Base-by-base conservation (phyloP, 2,797 vertebrate species). In the Halcyon badia region DNA sequence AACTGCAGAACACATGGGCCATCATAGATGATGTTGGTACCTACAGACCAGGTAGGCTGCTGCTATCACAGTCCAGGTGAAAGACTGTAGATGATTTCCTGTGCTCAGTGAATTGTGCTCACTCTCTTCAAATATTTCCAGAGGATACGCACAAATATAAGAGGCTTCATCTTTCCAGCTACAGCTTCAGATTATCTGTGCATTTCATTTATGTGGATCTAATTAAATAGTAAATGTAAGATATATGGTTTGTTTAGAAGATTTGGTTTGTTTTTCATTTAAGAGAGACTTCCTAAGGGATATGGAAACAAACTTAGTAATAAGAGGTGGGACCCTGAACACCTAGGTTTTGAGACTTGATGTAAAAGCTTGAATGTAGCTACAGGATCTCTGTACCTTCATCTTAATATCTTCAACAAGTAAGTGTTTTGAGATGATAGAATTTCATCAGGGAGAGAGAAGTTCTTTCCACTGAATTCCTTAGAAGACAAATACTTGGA, bases 161-260 rank as follows among this genome's bases (percentile, higher is more conserved):
- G 26, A 52, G 2, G 14, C 33, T 65, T 65, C 10, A 12, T 54
- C 39, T 76, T 65, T 85, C 22, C n/a, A 58, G 26, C 16, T 21
- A 39, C 7, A 35, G 42, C 39, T 83, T 49, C 16, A 28, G 44
- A 21, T 26, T 19, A 12, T 26, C 5, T 26, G 4, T 0, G 0
- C 62, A 20, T 64, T 84, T 75, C 22, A 22, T 56, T 42, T 61
- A 14, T 2, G 0, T 56, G 10, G 12, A 46, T 82, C 31, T 6
- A 24, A 57, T 72, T 72, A 72, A 61, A 31, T 68, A 5, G 5
- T 28, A 52, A 72, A 41, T 28, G n/a, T 52, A 68, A 42, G 25
- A 26, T 35, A 35, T 10, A 13, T 35, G 8, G 19, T 44, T 70
- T 41, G 15, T 18, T 49, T 42, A 54, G 31, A 61, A 19, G n/a